Base-by-base conservation (phyloP, 2,113 vertebrate species). In the Toxotes chatareus region DNA sequence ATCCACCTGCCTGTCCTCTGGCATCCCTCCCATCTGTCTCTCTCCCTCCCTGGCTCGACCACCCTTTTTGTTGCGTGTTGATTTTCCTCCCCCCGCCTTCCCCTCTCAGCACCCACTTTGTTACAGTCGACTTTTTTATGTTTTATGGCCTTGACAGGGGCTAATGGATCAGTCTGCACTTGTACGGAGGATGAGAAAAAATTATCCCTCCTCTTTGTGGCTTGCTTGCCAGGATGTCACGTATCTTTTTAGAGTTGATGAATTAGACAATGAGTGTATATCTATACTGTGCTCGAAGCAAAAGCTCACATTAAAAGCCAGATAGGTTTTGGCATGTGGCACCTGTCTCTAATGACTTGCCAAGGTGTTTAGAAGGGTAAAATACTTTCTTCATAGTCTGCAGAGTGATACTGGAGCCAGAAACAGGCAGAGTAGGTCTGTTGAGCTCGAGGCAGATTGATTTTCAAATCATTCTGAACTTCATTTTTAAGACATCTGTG, bases 191-290 rank as follows among this genome's bases (percentile, higher is more conserved):
- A 85, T 60, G 60, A 36, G 71, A 65, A 78, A 66, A 84, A 69
- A 85, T 63, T 4, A 80, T 82, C 31, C 17, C 42, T 23, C 31
- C 34, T 83, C 60, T 77, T 80, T 80, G 74, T 63, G 72, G 66
- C 60, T 34, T 60, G 32, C 67, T 77, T 73, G 59, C 78, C 63
- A 76, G 19, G 36, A 16, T 76, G 78, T 79, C 80, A 79, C 62
- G 77, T 86, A 80, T 79, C 80, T 36, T 34, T 77, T 79, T 76
- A 49, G 75, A 51, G 63, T 81, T 84, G 76, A 88, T 89, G 27
- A 27, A 1, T 87, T 82, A 83, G 77, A 74, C 77, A 66, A 67
- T 42, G 68, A 69, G 71, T 73, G 47, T 64, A 44, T 83, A 67
- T 83, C 60, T 86, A 60, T 78, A 73, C 16, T 36, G 44, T 13